Evolutionary conservation across 2,113 vertebrate species (phyloP), one percentile per base, ranked within the genome.

Genomic region (Leptosomus discolor): DNA sequence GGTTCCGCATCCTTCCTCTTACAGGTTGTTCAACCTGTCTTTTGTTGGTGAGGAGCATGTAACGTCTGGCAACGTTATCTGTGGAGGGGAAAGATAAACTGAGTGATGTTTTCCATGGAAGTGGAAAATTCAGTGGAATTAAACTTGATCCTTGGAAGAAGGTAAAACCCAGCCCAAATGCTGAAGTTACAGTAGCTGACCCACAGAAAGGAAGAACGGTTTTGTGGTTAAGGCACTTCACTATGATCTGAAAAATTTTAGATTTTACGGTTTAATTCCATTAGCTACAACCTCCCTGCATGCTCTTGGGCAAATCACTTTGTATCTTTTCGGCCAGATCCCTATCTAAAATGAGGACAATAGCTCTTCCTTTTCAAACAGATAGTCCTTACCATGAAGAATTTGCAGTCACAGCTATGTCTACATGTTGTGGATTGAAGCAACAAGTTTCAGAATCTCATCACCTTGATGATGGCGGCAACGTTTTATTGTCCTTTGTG

Each of bases 401-500:
- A 9, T 54, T 50, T 76, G 63, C 50, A 45, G 74, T 41, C 10
- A 1, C 15, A 12, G 30, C 26, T 37, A 67, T 73, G 51, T 36
- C 84, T 92, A 51, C 43, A 54, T 70, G 15, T 50, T 43, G n/a
- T 13, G 14, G 48, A 70, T 15, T 2, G 61, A 87, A 82, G 76
- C 83, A 85, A 89, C 80, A 81, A 79, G 56, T 92, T 90, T 60
- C 36, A 60, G 95, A 76, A 97, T 43, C 11, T 3, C 1, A 1
- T 95, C 81, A 75, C 64, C 87, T 94, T 53, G 53, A 93, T 78
- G 54, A 21, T 9, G 23, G 45, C 58, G 88, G 63, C 79, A 94
- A 43, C 3, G 15, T 81, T 97, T 96, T 95, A 73, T 85, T 96
- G 90, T 95, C 54, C 54, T 96, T 92, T 41, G 8, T 68, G 92